A percentile compares a stretch with the other conserved stretches of the same genome.
Evolutionary conservation across 2,113 vertebrate species (phyloP).

Genomic region (Pelvicachromis taeniatus): DNA sequence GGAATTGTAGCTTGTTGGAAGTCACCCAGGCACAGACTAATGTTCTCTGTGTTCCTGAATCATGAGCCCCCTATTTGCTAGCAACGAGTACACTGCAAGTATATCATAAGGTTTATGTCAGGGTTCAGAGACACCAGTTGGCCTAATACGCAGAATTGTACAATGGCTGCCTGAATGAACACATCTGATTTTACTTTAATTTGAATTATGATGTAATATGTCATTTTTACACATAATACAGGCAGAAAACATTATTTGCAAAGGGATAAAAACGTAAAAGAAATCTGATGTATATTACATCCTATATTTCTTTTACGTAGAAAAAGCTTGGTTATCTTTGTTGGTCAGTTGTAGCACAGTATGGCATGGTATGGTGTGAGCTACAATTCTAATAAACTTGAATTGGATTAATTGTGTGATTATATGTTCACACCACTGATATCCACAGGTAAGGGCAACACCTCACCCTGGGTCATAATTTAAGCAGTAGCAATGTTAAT

Average conservation of each 20-base stretch:
- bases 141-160: not conserved
- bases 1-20: not conserved
- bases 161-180: not conserved
- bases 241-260: not conserved
- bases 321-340: not conserved
- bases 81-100: not conserved
- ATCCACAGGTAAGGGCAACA: not conserved
- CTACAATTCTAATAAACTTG: not conserved
- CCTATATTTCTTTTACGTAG: not conserved
- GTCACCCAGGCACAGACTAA: not conserved
- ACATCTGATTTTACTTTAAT: not conserved
- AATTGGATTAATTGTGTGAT: not conserved
- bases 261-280: not conserved
- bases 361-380: not conserved
- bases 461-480: not conserved
- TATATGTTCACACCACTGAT: not conserved
- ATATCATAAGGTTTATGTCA: conserved; percentile 6
- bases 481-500: not conserved
- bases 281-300: not conserved
- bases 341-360: too few species aligned
- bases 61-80: not conserved
- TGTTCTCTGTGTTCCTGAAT: not conserved
- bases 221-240: not conserved
- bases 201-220: not conserved
- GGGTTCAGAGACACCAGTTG: not conserved